Percentiles rank a stretch among this genome's conserved stretches.
Conservation (phyloP, 2,113 vertebrate genomes). For the Scalopus aquaticus region DNA sequence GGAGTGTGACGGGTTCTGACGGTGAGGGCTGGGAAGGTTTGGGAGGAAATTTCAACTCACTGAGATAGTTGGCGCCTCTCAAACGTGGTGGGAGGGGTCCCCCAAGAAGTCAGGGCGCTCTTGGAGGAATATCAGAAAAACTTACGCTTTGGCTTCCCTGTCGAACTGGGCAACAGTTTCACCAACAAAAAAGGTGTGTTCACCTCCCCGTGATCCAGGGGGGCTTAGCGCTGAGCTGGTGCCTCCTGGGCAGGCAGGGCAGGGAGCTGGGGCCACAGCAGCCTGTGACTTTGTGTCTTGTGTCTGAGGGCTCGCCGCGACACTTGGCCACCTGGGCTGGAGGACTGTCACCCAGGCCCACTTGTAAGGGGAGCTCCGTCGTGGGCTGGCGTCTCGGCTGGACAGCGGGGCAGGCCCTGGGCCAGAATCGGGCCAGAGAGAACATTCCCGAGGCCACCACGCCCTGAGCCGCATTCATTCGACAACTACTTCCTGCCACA, state of each 20-base stretch:
- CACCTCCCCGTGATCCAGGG: background rate
- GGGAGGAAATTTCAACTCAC: background rate
- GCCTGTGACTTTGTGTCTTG: background rate
- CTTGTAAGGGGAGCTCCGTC: constrained; percentile 58
- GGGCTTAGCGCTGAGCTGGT: no score
- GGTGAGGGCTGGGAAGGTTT: background rate
- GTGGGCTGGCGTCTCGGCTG: background rate
- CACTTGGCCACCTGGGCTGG: background rate
- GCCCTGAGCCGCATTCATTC: background rate
- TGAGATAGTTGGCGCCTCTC: background rate
- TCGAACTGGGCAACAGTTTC: background rate
- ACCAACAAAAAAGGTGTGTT: no score
- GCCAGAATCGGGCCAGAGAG: background rate
- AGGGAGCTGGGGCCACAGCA: background rate
- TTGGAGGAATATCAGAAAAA: background rate
- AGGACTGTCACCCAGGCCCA: background rate
- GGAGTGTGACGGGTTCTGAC: rapidly evolving
- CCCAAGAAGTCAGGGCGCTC: background rate
- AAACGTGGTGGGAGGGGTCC: rapidly evolving
- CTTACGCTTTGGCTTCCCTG: background rate
- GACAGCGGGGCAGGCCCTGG: background rate
- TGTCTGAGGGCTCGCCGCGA: background rate
- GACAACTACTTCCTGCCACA: rapidly evolving
- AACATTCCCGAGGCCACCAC: background rate
- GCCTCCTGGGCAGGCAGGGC: background rate